Conservation (phyloP, 2,113 vertebrate genomes). For the Eulemur macaco region DNA sequence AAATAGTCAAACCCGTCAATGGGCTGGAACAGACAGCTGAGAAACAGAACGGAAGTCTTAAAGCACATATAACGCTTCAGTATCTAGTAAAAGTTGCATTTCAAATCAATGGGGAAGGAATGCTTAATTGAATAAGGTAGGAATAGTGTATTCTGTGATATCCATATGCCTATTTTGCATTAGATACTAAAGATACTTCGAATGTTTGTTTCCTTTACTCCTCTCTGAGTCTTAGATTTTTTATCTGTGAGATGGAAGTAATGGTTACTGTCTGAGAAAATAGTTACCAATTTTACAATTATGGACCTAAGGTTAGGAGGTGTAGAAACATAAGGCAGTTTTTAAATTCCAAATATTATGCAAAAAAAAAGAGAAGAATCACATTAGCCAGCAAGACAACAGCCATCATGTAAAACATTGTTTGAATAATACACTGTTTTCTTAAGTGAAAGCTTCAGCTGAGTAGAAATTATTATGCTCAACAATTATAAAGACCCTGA, state of each 20-base stretch:
- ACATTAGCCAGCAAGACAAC: not conserved
- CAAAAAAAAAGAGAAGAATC: not conserved
- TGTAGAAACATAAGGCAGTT: not conserved
- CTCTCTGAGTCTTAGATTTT: not conserved
- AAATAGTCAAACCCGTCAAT: rapidly evolving
- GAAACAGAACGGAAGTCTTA: not conserved
- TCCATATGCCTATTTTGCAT: not conserved
- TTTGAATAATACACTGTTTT: not conserved
- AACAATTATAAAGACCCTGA: too few relatives aligned
- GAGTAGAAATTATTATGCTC: not conserved
- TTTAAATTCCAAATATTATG: not conserved
- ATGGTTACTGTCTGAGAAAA: not conserved
- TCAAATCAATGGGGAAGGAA: not conserved
- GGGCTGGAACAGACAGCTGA: not conserved
- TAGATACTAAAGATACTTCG: not conserved
- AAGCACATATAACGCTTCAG: not conserved
- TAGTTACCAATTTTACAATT: not conserved
- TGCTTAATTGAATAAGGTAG: not conserved
- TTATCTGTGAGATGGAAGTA: not conserved
- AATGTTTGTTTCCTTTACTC: too few relatives aligned
- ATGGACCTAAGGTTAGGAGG: not conserved
- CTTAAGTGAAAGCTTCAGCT: not conserved
- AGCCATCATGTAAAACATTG: not conserved
- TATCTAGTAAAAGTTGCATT: not conserved
- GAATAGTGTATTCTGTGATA: not conserved